A percentile compares a stretch with the other conserved stretches of the same genome.
Conservation (phyloP, 2,113 vertebrate genomes). For the Dermatemys mawii region DNA sequence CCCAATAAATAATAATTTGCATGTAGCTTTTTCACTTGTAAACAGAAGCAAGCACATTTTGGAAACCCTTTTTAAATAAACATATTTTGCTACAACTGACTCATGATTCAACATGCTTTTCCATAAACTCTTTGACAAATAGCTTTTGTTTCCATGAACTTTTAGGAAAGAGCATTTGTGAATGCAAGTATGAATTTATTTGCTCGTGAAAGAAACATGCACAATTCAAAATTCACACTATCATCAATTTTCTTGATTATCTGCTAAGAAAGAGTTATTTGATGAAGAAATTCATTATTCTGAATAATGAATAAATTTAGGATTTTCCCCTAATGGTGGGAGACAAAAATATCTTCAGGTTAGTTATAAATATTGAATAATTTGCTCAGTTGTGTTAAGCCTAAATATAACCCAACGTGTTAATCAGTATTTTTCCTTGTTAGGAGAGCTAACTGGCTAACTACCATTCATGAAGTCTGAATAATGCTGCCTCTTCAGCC, state of each 20-base stretch:
- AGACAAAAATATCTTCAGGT: background rate
- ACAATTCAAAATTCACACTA: too few species aligned
- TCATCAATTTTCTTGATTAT: background rate
- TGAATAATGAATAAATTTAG: background rate
- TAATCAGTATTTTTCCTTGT: background rate
- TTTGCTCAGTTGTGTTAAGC: background rate
- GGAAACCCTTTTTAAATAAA: background rate
- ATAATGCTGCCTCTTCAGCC: background rate
- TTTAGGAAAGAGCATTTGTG: background rate
- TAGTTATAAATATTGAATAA: background rate
- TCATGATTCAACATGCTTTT: background rate
- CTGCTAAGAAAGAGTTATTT: background rate
- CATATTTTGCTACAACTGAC: background rate
- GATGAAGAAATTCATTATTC: background rate
- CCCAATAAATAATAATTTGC: too few species aligned
- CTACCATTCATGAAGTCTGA: background rate
- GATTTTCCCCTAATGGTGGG: background rate
- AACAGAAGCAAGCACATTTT: rapidly evolving
- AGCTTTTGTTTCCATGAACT: background rate
- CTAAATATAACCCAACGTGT: background rate
- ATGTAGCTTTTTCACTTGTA: background rate
- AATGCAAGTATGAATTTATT: background rate
- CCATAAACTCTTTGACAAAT: background rate
- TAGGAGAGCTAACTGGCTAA: background rate
- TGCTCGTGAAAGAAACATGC: background rate